Evolutionary conservation across 2,113 vertebrate genomes (phyloP).

Genomic region (Vombatus ursinus): DNA sequence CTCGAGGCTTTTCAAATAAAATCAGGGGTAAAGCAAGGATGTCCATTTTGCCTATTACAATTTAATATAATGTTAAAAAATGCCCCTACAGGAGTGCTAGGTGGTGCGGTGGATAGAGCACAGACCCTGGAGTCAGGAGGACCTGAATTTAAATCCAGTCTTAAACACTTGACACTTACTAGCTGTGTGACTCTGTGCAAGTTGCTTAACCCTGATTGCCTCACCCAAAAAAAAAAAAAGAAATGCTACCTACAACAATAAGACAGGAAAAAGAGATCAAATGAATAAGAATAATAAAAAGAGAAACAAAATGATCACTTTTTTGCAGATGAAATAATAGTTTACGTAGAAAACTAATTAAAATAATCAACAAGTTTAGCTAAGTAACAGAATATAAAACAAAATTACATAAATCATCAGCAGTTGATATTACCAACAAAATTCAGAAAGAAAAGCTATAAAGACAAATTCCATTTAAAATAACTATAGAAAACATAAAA

Average conservation of each 20-base stretch:
- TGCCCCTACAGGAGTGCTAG: too few relatives aligned
- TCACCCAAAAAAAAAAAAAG: too few relatives aligned
- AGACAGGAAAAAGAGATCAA: background rate
- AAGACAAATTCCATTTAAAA: background rate
- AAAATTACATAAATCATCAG: background rate
- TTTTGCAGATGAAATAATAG: background rate
- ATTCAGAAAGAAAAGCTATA: background rate
- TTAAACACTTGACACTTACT: too few relatives aligned
- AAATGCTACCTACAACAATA: background rate
- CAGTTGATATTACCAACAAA: background rate
- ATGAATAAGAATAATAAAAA: background rate
- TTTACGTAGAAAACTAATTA: background rate
- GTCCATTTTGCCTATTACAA: background rate
- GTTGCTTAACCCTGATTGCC: too few relatives aligned
- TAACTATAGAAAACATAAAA: background rate
- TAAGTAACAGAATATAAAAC: background rate
- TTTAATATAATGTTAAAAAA: background rate
- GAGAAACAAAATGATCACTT: background rate
- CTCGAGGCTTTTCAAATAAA: background rate
- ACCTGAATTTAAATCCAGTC: too few relatives aligned
- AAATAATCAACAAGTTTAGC: background rate
- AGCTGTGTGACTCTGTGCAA: too few relatives aligned
- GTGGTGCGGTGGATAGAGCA: too few relatives aligned
- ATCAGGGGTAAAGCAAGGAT: background rate
- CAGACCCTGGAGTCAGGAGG: too few relatives aligned